These are phyloP conservation scores for Acanthiza pusilla DNA, from an alignment of 2,797 vertebrate genomes.

Conservation along the genomic window DNA sequence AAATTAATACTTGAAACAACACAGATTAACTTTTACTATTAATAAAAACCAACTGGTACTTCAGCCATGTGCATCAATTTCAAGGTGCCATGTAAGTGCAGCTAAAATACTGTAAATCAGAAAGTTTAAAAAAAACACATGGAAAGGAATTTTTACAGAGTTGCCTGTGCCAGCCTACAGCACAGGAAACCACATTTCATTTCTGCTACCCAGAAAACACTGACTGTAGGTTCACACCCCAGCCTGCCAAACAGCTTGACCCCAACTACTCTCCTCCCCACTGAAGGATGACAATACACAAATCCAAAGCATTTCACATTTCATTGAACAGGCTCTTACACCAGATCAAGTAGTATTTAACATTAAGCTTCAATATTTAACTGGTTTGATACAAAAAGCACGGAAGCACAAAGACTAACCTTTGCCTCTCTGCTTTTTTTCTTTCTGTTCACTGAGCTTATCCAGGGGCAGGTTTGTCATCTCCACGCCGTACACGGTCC, in stretches of 20 bases:
- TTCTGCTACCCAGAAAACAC: not conserved
- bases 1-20: not conserved
- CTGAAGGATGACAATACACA: not conserved
- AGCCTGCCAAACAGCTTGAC: not conserved
- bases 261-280: not conserved
- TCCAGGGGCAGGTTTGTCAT: constrained; percentile 94
- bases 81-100: not conserved
- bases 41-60: not conserved
- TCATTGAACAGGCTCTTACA: not conserved
- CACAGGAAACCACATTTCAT: not conserved
- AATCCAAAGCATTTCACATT: not conserved
- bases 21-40: not conserved
- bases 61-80: not conserved
- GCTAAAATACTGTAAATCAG: not conserved
- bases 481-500: constrained; percentile 91
- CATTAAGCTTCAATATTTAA: not conserved
- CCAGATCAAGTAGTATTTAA: not conserved
- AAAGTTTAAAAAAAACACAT: not conserved
- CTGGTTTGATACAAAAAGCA: not conserved
- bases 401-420: constrained; percentile 71
- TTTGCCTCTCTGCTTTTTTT: constrained; percentile 95
- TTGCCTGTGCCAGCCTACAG: not conserved
- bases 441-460: constrained; percentile 97
- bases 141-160: not conserved
- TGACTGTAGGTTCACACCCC: accelerated